Percentiles rank a stretch among this genome's conserved stretches.
Evolutionary conservation across 2,797 vertebrate genomes (phyloP).

Genomic region (Argyrosomus regius): DNA sequence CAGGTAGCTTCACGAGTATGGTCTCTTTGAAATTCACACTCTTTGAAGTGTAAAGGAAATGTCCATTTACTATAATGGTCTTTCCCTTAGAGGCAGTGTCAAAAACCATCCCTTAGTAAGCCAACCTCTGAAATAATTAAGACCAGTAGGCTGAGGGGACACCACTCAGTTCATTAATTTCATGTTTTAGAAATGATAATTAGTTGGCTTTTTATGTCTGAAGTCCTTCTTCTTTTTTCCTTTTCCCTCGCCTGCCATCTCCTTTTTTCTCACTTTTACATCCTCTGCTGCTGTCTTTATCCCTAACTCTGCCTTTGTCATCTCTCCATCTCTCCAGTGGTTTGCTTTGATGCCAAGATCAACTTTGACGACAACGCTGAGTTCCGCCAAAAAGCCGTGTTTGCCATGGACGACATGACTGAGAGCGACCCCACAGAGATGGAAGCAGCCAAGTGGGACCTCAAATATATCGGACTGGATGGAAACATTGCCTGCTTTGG

Average conservation of each 20-base stretch:
- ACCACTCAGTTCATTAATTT: conserved; percentile 58
- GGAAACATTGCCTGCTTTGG: conserved; percentile 99
- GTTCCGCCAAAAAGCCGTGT: conserved; percentile 97
- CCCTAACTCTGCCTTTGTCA: conserved; percentile 34
- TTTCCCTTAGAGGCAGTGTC: conserved; percentile 66
- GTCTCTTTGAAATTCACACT: conserved; percentile 65
- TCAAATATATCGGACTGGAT: conserved; percentile 98
- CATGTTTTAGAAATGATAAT: conserved; percentile 65
- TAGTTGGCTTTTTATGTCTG: conserved; percentile 28
- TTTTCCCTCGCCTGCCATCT: conserved; percentile 19
- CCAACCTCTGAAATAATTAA: conserved; percentile 71
- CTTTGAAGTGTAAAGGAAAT: conserved; percentile 70
- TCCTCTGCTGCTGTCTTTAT: conserved; percentile 8
- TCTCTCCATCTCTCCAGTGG: conserved; percentile 84
- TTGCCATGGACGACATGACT: conserved; percentile 96
- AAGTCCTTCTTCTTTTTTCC: conserved; percentile 15
- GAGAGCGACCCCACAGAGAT: conserved; percentile 96
- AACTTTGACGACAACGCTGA: conserved; percentile 99
- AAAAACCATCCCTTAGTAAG: conserved; percentile 50
- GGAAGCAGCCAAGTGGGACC: conserved; percentile 95
- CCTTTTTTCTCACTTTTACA: neutral
- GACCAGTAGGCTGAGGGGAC: conserved; percentile 57
- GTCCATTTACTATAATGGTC: conserved; percentile 64
- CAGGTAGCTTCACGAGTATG: conserved; percentile 41
- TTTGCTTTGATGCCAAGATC: conserved; percentile 99